Evolutionary conservation across 2,113 vertebrate species (phyloP).

Genomic region (Rhinolophus ferrumequinum): DNA sequence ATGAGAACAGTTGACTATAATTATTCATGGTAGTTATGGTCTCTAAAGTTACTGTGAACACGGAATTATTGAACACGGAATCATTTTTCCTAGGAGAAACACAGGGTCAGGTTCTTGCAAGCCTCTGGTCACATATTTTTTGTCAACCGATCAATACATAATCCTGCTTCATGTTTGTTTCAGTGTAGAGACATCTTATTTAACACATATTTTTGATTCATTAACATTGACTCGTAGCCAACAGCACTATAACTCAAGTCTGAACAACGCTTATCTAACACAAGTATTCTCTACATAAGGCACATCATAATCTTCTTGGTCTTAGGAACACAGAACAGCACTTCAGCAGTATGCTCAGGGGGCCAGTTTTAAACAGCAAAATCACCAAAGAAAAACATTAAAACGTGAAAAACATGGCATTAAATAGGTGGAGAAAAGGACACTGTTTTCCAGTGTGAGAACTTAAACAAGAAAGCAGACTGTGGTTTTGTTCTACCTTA

Average conservation of each 20-base stretch:
- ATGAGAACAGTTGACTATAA: neutral
- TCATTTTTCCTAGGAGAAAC: neutral
- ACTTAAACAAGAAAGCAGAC: neutral
- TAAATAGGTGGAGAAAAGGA: neutral
- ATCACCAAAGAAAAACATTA: neutral
- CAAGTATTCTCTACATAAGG: neutral
- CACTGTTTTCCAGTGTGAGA: neutral
- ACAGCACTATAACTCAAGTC: neutral
- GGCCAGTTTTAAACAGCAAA: neutral
- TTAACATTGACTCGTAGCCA: neutral
- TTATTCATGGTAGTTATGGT: neutral
- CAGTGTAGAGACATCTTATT: neutral
- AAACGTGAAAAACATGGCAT: neutral
- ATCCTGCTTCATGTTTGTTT: conserved; percentile 5
- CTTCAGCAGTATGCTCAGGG: neutral
- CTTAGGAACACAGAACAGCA: neutral
- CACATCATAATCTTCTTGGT: neutral
- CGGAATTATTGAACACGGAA: neutral
- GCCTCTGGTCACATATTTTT: neutral
- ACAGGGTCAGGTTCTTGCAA: neutral
- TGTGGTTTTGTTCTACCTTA: neutral
- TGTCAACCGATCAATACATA: neutral
- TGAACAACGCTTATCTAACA: neutral
- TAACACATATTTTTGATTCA: neutral
- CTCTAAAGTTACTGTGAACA: neutral